These are phyloP conservation scores for Tetragonula clypearis DNA, from an alignment of 1,140 invertebrate species.

Conservation along the genomic window DNA sequence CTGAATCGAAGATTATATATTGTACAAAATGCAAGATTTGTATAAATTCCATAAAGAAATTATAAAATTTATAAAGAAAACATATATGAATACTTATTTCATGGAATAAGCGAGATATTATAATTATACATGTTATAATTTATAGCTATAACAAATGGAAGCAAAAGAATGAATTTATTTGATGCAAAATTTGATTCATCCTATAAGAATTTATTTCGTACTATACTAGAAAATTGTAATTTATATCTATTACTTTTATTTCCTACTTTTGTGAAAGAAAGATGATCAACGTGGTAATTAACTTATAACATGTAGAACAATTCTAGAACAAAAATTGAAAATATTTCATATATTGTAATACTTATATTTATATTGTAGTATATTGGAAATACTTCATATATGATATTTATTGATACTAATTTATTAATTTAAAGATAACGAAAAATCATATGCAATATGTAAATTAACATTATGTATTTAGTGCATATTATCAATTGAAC, in stretches of 20 bases:
- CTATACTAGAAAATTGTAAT: not conserved
- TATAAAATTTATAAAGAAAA: not conserved
- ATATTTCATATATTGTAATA: not conserved
- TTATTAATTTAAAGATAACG: not conserved
- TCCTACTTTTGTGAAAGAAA: not conserved
- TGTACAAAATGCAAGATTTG: not conserved
- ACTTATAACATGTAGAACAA: not conserved
- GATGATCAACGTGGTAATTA: not conserved
- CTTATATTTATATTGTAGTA: too few relatives aligned
- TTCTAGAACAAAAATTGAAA: not conserved
- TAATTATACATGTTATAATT: not conserved
- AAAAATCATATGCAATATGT: not conserved
- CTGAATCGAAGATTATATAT: not conserved
- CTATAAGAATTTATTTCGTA: not conserved
- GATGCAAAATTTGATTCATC: not conserved
- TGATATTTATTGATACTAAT: too few relatives aligned
- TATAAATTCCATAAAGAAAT: not conserved
- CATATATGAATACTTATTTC: not conserved
- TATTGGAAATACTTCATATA: too few relatives aligned
- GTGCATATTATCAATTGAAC: not conserved
- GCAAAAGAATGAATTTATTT: not conserved
- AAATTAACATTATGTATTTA: not conserved
- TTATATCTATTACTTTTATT: not conserved
- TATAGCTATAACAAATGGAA: not conserved
- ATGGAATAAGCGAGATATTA: not conserved